These are phyloP conservation scores for Erannis defoliaria DNA, from an alignment of 2,888 invertebrate species.

Conservation along the genomic window DNA sequence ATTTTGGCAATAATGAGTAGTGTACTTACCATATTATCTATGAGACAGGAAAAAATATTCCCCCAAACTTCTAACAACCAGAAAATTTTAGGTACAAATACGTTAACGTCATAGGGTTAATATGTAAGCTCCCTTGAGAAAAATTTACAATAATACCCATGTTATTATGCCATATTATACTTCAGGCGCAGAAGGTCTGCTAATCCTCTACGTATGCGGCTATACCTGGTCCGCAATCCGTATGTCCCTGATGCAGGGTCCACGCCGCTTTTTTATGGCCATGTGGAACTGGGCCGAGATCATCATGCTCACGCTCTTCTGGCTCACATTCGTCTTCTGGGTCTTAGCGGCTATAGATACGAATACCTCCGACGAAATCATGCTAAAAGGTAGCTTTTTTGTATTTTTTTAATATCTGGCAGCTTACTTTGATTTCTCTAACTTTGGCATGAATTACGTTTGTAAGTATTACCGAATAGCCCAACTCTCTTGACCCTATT, in stretches of 20 bases:
- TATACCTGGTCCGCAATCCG: slow-evolving; percentile 85
- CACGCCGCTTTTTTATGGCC: slow-evolving; percentile 83
- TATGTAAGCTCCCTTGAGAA: too few relatives aligned
- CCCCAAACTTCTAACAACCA: too few relatives aligned
- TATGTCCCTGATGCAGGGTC: slow-evolving; percentile 86
- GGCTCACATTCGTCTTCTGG: slow-evolving; percentile 88
- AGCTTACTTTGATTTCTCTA: neutral
- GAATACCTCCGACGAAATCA: slow-evolving; percentile 38
- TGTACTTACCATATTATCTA: too few relatives aligned
- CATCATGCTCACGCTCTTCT: slow-evolving; percentile 86
- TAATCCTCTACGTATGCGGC: slow-evolving; percentile 84
- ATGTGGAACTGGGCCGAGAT: slow-evolving; percentile 89
- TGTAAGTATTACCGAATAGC: neutral
- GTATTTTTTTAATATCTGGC: neutral
- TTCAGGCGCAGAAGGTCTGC: slow-evolving; percentile 63
- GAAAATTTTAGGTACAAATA: too few relatives aligned
- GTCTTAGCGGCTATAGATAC: slow-evolving; percentile 84
- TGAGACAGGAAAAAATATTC: too few relatives aligned
- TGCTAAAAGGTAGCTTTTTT: slow-evolving; percentile 38
- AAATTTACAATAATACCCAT: too few relatives aligned
- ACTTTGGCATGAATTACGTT: neutral
- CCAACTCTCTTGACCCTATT: too few relatives aligned
- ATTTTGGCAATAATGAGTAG: too few relatives aligned
- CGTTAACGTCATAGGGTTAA: too few relatives aligned
- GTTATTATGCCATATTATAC: too few relatives aligned